Evolutionary conservation across 2,888 invertebrate genomes (phyloP).

Genomic region (Laspeyria flexula): DNA sequence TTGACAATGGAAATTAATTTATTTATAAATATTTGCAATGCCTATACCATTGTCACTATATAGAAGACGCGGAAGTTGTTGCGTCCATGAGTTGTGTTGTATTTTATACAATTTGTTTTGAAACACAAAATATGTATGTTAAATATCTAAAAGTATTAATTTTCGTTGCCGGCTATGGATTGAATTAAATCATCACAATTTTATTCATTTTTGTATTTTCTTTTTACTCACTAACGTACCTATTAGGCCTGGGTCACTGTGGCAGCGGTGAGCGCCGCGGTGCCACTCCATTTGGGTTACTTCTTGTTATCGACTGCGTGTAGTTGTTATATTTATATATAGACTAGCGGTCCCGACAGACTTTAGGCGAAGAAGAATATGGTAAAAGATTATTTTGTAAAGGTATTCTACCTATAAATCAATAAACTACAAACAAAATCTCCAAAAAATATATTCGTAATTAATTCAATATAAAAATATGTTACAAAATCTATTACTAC

Average conservation of each 20-base stretch:
- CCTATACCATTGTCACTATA: slow-evolving; percentile 20
- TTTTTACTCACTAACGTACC: background rate
- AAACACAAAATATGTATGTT: slow-evolving; percentile 40
- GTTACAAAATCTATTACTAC: background rate
- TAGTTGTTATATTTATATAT: too few relatives aligned
- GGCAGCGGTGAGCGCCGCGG: too few relatives aligned
- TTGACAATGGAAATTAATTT: slow-evolving; percentile 18
- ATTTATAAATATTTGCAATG: slow-evolving; percentile 9
- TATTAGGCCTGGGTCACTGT: background rate
- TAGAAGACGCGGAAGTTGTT: background rate
- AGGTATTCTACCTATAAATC: too few relatives aligned
- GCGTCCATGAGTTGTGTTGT: slow-evolving; percentile 25
- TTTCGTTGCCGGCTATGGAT: slow-evolving; percentile 76
- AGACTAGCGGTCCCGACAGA: too few relatives aligned
- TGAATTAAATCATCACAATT: slow-evolving; percentile 83
- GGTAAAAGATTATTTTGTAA: too few relatives aligned
- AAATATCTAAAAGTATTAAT: slow-evolving; percentile 51
- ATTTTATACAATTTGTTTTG: slow-evolving; percentile 36
- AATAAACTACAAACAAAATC: background rate
- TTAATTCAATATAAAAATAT: background rate
- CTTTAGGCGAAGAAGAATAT: too few relatives aligned
- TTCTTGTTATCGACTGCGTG: too few relatives aligned
- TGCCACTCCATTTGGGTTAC: too few relatives aligned
- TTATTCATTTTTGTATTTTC: slow-evolving; percentile 60
- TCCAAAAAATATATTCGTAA: background rate